A percentile compares a stretch with the other conserved stretches of the same genome.
These are phyloP conservation scores for Lucinisca nassula DNA, from an alignment of 2,888 invertebrate species.

Conservation along the genomic window DNA sequence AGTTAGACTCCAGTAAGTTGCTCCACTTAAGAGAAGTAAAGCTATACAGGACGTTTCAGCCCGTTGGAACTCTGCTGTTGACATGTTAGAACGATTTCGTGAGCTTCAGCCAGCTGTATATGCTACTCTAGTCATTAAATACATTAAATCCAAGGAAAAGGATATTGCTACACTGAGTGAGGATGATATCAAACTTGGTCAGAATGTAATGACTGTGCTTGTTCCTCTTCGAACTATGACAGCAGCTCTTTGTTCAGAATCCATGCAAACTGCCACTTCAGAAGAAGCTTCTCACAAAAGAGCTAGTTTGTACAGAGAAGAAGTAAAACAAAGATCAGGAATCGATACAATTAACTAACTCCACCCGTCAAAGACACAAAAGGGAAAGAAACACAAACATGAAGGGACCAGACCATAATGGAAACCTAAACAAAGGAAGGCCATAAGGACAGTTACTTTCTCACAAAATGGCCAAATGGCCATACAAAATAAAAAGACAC, in stretches of 20 bases:
- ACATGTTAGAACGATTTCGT: neutral
- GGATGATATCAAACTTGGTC: neutral
- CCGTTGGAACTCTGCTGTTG: slow-evolving; percentile 18
- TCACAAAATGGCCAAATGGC: too few relatives aligned
- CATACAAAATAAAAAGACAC: too few relatives aligned
- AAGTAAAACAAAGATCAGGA: too few relatives aligned
- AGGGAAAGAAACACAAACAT: too few relatives aligned
- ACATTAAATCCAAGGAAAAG: neutral
- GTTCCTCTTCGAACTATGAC: neutral
- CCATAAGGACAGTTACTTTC: too few relatives aligned
- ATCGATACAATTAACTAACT: too few relatives aligned
- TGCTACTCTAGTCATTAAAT: neutral
- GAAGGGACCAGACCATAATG: too few relatives aligned
- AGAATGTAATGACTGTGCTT: neutral
- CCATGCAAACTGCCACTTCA: neutral
- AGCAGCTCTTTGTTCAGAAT: neutral
- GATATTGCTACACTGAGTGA: slow-evolving; percentile 1
- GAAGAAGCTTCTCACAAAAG: neutral
- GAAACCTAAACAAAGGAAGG: too few relatives aligned
- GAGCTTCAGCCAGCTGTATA: neutral
- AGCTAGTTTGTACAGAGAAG: neutral
- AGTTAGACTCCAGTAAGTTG: too few relatives aligned
- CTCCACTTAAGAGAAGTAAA: neutral
- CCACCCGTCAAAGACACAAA: too few relatives aligned
- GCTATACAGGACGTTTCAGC: neutral